These are phyloP conservation scores for Gymnothorax reevesii DNA, from an alignment of 2,797 vertebrate species.

Conservation along the genomic window DNA sequence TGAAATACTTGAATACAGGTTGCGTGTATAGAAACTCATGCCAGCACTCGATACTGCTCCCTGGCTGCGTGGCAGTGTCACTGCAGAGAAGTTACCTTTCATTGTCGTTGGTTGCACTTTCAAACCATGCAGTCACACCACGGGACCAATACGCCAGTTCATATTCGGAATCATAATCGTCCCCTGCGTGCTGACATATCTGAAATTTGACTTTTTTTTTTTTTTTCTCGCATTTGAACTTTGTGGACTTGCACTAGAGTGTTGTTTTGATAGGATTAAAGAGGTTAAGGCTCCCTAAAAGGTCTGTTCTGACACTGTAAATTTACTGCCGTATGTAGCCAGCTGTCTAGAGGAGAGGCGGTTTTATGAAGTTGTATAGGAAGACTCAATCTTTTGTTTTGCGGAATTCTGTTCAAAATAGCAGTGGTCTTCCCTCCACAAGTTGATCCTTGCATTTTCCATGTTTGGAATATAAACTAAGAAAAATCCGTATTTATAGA, in stretches of 20 bases:
- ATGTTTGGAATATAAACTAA: neutral
- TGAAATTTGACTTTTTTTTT: neutral
- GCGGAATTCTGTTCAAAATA: conserved; percentile 23
- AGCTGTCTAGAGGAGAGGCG: neutral
- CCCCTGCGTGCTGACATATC: neutral
- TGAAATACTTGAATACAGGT: conserved; percentile 69
- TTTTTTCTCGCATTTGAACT: neutral
- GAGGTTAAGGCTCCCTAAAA: neutral
- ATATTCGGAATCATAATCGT: neutral
- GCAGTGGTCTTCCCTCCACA: conserved; percentile 5
- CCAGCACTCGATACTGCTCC: conserved; percentile 45
- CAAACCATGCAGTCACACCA: conserved; percentile 20
- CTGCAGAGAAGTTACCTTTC: conserved; percentile 35
- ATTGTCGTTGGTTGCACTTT: conserved; percentile 21
- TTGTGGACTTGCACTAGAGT: conserved; percentile 27
- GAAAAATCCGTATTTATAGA: neutral
- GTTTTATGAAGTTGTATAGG: conserved; percentile 13
- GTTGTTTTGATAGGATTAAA: conserved; percentile 11
- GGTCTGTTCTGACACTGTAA: conserved; percentile 28
- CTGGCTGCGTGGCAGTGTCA: conserved; percentile 38
- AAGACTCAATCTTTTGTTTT: conserved; percentile 3
- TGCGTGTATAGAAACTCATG: conserved; percentile 10
- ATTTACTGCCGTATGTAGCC: conserved; percentile 26
- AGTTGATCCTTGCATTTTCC: neutral
- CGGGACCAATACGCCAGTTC: conserved; percentile 36